These are phyloP conservation scores for Salticus scenicus DNA, from an alignment of 2,888 invertebrate species.

Conservation along the genomic window DNA sequence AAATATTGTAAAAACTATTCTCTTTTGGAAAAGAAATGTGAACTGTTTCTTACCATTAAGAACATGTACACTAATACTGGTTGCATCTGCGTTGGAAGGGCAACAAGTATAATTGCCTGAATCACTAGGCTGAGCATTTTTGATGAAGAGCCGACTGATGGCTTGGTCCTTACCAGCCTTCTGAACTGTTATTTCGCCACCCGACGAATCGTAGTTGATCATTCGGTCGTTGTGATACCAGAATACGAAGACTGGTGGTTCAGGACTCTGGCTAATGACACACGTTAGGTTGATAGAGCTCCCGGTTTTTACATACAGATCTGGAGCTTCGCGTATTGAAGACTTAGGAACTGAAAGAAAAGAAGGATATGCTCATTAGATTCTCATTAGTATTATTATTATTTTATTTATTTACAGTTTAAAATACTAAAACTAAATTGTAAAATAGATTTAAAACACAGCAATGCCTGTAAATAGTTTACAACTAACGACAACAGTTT, in stretches of 20 bases:
- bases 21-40: too few relatives aligned
- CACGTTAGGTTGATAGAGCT: slow-evolving; percentile 89
- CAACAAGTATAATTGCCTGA: slow-evolving; percentile 94
- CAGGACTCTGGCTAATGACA: slow-evolving; percentile 93
- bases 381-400: too few relatives aligned
- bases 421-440: too few relatives aligned
- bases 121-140: slow-evolving; percentile 86
- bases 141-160: slow-evolving; percentile 88
- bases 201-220: slow-evolving; percentile 87
- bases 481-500: too few relatives aligned
- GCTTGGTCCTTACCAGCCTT: slow-evolving; percentile 89
- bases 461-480: too few relatives aligned
- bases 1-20: too few relatives aligned
- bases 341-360: slow-evolving; percentile 85
- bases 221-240: slow-evolving; percentile 96
- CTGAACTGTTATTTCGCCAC: slow-evolving; percentile 87
- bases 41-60: slow-evolving; percentile 77
- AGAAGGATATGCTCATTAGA: too few relatives aligned
- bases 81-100: slow-evolving; percentile 88
- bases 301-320: slow-evolving; percentile 91
- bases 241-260: slow-evolving; percentile 94
- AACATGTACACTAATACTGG: slow-evolving; percentile 88
- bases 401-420: too few relatives aligned
- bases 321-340: slow-evolving; percentile 89
- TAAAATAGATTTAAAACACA: too few relatives aligned